A percentile compares a stretch with the other conserved stretches of the same genome.
phyloP scores from a whole-genome alignment of 2,888 invertebrate species.

The Aporophyla nigra region DNA sequence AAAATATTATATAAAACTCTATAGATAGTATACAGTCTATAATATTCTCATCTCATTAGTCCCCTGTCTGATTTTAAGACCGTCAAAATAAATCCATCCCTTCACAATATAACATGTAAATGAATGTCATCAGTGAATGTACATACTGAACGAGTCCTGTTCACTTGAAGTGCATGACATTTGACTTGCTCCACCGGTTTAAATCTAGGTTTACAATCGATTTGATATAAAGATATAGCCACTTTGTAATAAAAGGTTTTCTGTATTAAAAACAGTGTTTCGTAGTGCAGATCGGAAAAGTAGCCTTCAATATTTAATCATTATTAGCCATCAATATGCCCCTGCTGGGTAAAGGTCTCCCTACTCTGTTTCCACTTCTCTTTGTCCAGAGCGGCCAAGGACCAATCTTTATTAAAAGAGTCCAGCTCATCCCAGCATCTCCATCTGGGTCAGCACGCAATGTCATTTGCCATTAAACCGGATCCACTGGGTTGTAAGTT shows the following conservation, averaged over 20 bases:
- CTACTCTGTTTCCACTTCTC: no score
- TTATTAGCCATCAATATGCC: no score
- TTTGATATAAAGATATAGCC: not conserved
- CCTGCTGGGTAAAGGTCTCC: no score
- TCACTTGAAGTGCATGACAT: conserved; percentile 44
- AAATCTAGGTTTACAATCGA: conserved; percentile 12
- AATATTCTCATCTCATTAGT: not conserved
- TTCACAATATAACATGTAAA: conserved; percentile 1
- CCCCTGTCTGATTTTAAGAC: not conserved
- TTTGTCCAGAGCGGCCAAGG: no score
- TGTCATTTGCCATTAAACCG: no score
- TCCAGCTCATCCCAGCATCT: no score
- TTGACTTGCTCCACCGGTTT: conserved; percentile 29
- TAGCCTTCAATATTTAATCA: not conserved
- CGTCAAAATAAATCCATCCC: not conserved
- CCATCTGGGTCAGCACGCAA: no score
- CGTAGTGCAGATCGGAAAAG: not conserved
- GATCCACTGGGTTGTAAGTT: no score
- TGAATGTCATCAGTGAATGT: conserved; percentile 43
- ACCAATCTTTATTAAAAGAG: no score
- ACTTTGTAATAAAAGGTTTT: not conserved
- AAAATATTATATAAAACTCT: no score
- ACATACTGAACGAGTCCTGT: conserved; percentile 13
- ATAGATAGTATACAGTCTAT: not conserved
- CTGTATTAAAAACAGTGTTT: not conserved